Percentiles rank a stretch among this genome's conserved stretches.
These are phyloP conservation scores for Hemibagrus wyckioides DNA, from an alignment of 2,113 vertebrate genomes.

Conservation along the genomic window DNA sequence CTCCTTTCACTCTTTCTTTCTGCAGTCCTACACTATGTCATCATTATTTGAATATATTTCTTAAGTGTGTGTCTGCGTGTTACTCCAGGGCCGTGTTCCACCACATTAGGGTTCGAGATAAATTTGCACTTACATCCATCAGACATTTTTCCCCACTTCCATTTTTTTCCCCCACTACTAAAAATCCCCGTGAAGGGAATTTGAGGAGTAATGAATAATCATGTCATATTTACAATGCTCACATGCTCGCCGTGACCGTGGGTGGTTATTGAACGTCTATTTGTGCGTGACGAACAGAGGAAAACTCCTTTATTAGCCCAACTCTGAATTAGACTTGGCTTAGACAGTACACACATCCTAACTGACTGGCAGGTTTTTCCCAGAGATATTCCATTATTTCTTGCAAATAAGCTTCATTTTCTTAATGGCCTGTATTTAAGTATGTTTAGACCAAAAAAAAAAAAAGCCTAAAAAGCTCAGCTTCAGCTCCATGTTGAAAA, in stretches of 20 bases:
- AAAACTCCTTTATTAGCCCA: conserved; percentile 14
- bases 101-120: neutral
- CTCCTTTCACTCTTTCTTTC: neutral
- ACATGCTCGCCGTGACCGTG: neutral
- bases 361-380: neutral
- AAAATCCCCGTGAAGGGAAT: conserved; percentile 7
- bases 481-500: neutral
- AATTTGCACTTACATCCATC: conserved; percentile 23
- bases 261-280: conserved; percentile 5
- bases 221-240: conserved; percentile 10
- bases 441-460: neutral
- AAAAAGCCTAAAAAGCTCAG: neutral
- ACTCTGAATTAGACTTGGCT: conserved; percentile 19
- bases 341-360: neutral
- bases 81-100: neutral
- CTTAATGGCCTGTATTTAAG: neutral
- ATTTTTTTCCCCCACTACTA: neutral
- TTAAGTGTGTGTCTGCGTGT: neutral
- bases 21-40: conserved; percentile 20
- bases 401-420: neutral
- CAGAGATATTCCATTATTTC: neutral
- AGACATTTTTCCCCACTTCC: neutral
- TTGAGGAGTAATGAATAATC: conserved; percentile 21
- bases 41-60: conserved; percentile 14
- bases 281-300: conserved; percentile 10